Percentiles rank a stretch among this genome's conserved stretches.
Evolutionary conservation across 2,888 invertebrate genomes (phyloP).

Genomic region (Conomelus anceps): DNA sequence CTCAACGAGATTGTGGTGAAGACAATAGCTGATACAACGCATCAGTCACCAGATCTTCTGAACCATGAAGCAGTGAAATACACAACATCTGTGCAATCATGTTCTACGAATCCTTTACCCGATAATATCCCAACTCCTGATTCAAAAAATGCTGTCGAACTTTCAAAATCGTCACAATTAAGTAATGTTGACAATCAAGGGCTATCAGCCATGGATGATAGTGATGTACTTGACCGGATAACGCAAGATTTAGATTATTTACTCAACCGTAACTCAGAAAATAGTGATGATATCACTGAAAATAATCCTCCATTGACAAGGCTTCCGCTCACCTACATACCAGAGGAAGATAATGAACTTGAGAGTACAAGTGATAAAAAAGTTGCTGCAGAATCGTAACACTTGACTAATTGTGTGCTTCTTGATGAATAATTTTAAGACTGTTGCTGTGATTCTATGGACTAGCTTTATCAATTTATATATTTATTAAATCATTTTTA

Average conservation of each 20-base stretch:
- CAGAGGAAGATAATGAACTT: not conserved
- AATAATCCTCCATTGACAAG: not conserved
- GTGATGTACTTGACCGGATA: constrained; percentile 64
- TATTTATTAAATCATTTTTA: no score
- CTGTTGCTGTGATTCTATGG: not conserved
- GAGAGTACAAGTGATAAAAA: not conserved
- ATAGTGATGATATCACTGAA: not conserved
- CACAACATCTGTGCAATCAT: not conserved
- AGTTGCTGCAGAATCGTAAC: not conserved
- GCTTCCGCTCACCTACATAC: not conserved
- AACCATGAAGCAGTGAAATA: constrained; percentile 33
- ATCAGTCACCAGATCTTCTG: constrained; percentile 36
- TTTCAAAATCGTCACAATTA: not conserved
- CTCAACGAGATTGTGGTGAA: constrained; percentile 32
- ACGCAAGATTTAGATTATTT: constrained; percentile 76
- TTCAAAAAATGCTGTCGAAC: constrained; percentile 34
- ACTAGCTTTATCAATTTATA: no score
- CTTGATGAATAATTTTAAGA: not conserved
- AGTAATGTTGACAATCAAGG: not conserved
- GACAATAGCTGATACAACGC: constrained; percentile 37
- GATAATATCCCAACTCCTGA: not conserved
- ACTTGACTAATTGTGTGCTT: not conserved
- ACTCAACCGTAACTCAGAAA: constrained; percentile 54
- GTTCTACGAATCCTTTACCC: constrained; percentile 29
- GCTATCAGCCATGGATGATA: constrained; percentile 29